Conservation (phyloP, 30 jellyfish, hydroid and myxozoan genomes). For the Sanderia malayensis region DNA sequence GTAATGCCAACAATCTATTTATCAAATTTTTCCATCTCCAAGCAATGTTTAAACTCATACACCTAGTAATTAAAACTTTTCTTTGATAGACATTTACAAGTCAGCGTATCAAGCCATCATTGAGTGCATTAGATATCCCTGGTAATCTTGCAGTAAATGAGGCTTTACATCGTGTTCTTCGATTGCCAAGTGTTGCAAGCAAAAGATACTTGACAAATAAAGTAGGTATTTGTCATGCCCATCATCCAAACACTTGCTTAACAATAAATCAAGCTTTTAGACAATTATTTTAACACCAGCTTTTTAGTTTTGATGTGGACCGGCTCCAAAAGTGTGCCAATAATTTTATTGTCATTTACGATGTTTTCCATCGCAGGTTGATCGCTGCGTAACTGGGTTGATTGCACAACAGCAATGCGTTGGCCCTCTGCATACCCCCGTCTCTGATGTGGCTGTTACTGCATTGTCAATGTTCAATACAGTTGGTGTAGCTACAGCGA, state of each 20-base stretch:
- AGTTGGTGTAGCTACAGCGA: slow-evolving; percentile 87
- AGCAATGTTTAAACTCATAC: no score
- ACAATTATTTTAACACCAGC: no score
- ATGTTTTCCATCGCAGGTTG: slow-evolving; percentile 58
- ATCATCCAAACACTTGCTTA: no score
- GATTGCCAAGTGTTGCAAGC: slow-evolving; percentile 92
- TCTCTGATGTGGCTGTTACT: slow-evolving; percentile 87
- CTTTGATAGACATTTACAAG: slow-evolving; percentile 45
- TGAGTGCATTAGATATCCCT: slow-evolving; percentile 46
- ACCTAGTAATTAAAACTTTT: no score
- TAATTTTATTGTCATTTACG: no score
- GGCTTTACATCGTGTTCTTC: slow-evolving; percentile 76
- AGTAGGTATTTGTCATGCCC: slow-evolving; percentile 46
- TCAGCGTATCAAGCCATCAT: slow-evolving; percentile 28
- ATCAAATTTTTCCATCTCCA: no score
- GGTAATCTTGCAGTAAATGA: slow-evolving; percentile 26
- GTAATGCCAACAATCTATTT: no score
- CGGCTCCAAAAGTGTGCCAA: no score
- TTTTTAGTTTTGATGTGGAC: no score
- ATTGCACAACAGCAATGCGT: slow-evolving; percentile 94
- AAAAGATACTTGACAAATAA: slow-evolving; percentile 80
- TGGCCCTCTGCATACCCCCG: slow-evolving; percentile 92
- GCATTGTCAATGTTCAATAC: slow-evolving; percentile 77
- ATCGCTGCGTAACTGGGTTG: slow-evolving; percentile 90
- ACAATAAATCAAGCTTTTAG: no score